Base-by-base conservation (phyloP, 2,888 invertebrate genomes). In the Ophion costatus region DNA sequence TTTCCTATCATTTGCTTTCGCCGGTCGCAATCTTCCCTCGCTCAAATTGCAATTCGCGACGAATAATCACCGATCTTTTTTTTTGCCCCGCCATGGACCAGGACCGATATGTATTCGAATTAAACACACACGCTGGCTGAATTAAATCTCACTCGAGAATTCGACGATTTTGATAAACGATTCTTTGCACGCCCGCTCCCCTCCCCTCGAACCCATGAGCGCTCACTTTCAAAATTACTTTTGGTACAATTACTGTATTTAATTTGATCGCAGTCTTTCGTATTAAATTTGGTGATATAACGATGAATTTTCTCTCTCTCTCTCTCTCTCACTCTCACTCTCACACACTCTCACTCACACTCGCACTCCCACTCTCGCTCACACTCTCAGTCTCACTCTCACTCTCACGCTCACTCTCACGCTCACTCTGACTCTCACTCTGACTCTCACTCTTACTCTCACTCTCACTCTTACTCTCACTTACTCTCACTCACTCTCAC, bases 41-140 rank as follows among this genome's bases (percentile, higher is more conserved):
- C 42, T 33, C n/a, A 38, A 56, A 5, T 66, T 11, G 11, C 20
- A 22, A 73, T 67, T 79, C 70, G 79, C 84, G 73, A 78, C 17
- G 64, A 57, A 73, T 81, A 87, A 84, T 61, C 83, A 82, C 83
- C 75, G 83, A 81, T 80, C 80, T 80, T 79, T 73, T 88, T 86
- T 70, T 79, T 57, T 84, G 29, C 45, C 20, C 33, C 29, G 64
- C 57, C 59, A 74, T 9, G 38, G 78, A 61, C 73, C 66, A 82
- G 75, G 64, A 81, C 64, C 82, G 84, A 84, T 82, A 80, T 85
- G 80, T 85, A 80, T 77, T 67, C 73, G 74, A 85, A 82, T 85
- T 67, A 61, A 79, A 77, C 73, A 38, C 38, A 38, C 38, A 38
- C 9, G 38, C 38, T 38, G 6, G 73, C 74, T 80, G 69, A 57